Base-by-base conservation (phyloP, 2,113 vertebrate species). In the Miniopterus natalensis region DNA sequence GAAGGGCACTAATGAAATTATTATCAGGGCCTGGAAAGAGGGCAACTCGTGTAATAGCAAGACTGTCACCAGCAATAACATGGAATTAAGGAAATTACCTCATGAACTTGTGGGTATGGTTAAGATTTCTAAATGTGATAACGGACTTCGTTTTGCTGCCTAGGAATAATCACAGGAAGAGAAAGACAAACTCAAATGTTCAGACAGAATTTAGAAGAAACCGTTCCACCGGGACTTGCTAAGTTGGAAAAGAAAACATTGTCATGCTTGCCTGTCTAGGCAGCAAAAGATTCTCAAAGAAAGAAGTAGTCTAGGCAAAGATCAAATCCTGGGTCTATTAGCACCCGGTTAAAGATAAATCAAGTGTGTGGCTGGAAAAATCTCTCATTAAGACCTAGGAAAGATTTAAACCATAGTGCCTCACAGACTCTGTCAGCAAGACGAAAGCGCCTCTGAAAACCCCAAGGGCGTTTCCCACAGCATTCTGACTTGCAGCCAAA, bases 301-400 rank as follows among this genome's bases (percentile, higher is more conserved):
- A 89, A 78, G 59, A 89, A 75, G 27, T 29, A 17, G 10, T 94
- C 25, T 92, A 51, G n/a, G 14, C 42, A 88, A 96, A 96, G 79
- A 86, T 95, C 51, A 86, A 93, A 91, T 61, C 13, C 40, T 17
- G 13, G 20, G 21, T 49, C 40, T 59, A 29, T 65, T 42, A 20
- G 42, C 18, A 81, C n/a, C 36, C 49, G 71, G 66, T 78, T 73
- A 81, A 91, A 96, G 86, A 80, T 61, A 84, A 81, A 74, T 79
- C n/a, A 75, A 25, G 25, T 14, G 0, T 21, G 8, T 42, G 21
- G 17, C 20, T 78, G 27, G 10, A 84, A 89, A 66, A n/a, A 70
- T 8, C 14, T 45, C 42, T 94, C 53, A 45, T 63, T 45, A 84
- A 81, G 8, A 70, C 15, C 21, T 85, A 2, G 13, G 36, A 36